These are phyloP conservation scores for Macrobrachium rosenbergii DNA, from an alignment of 1,140 invertebrate species.

Conservation along the genomic window DNA sequence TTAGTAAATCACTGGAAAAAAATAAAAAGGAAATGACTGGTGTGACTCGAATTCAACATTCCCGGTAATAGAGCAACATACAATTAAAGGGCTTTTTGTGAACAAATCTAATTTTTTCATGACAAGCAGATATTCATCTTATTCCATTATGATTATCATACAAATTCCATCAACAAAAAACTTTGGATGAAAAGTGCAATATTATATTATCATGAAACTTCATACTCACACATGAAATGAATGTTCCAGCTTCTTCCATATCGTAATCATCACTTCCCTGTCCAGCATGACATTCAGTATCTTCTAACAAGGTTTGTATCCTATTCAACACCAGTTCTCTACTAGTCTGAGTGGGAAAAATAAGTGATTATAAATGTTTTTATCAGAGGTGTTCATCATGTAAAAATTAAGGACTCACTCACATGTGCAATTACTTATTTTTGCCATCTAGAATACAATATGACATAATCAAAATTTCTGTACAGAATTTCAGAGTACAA, in stretches of 20 bases:
- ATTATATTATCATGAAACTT: neutral
- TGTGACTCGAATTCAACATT: neutral
- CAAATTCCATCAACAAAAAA: too few species aligned
- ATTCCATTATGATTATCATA: too few species aligned
- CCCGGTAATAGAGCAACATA: neutral
- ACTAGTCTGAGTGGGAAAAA: neutral
- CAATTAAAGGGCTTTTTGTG: neutral
- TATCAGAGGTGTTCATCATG: too few species aligned
- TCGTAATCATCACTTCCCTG: neutral
- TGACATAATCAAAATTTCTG: too few species aligned
- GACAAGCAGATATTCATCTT: too few species aligned
- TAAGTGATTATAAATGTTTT: neutral
- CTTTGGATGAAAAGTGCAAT: neutral
- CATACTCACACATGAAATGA: conserved; percentile 35
- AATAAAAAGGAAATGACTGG: neutral
- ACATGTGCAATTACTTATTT: too few species aligned
- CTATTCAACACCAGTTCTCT: conserved; percentile 29
- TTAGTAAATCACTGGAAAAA: neutral
- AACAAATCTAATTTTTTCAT: too few species aligned
- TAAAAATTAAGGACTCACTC: too few species aligned
- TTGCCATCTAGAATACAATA: too few species aligned
- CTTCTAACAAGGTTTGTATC: conserved; percentile 3
- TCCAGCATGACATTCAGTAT: neutral
- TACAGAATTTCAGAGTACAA: too few species aligned
- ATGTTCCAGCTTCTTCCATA: conserved; percentile 8